Percentiles rank a stretch among this genome's conserved stretches.
Evolutionary conservation across 1,140 invertebrate species (phyloP).

Genomic region (Drosophila ercepeae): DNA sequence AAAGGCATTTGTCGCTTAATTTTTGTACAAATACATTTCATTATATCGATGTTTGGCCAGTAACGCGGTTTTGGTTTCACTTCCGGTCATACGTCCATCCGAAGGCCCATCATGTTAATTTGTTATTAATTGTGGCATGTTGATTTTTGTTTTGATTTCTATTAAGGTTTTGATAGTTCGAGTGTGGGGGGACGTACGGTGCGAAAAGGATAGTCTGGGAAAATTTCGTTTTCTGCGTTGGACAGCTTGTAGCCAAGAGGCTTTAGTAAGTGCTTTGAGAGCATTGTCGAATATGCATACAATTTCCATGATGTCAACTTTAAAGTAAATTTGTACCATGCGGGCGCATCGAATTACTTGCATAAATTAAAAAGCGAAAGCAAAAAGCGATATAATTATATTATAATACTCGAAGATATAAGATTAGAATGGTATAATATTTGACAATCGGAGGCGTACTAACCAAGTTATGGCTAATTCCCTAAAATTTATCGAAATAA

Average conservation of each 20-base stretch:
- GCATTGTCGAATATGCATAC: not conserved
- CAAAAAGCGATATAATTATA: too few species aligned
- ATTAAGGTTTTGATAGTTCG: slow-evolving; percentile 2
- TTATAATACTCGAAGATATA: too few species aligned
- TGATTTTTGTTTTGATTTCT: slow-evolving; percentile 55
- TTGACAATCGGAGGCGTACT: too few species aligned
- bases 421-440: too few species aligned
- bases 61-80: slow-evolving; percentile 44
- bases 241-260: not conserved
- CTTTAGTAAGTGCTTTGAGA: not conserved
- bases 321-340: slow-evolving; percentile 59
- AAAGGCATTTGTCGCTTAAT: slow-evolving; percentile 75
- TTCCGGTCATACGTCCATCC: slow-evolving; percentile 48
- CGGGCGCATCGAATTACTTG: slow-evolving; percentile 74
- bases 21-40: slow-evolving; percentile 77
- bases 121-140: slow-evolving; percentile 79
- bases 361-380: slow-evolving; percentile 69
- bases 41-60: slow-evolving; percentile 56
- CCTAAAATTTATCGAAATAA: too few species aligned
- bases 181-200: not conserved
- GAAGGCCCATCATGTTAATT: slow-evolving; percentile 77
- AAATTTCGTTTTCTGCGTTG: not conserved
- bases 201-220: slow-evolving; percentile 27
- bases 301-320: slow-evolving; percentile 12
- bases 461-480: too few species aligned